Evolutionary conservation across 2,113 vertebrate species (phyloP).

Genomic region (Catharus fuscescens): DNA sequence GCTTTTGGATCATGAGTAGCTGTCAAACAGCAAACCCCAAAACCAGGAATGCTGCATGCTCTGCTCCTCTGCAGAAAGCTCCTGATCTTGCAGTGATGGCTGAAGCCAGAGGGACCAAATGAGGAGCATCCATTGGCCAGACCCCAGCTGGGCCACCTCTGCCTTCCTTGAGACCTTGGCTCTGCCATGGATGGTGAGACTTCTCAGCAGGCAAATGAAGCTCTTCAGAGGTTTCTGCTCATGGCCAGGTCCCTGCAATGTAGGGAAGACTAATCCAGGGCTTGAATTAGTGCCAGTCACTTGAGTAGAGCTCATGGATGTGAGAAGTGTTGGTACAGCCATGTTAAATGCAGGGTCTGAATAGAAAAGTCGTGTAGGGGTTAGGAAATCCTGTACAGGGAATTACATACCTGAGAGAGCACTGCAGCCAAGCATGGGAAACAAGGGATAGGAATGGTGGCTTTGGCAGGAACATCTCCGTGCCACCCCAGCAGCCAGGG

Average conservation of each 20-base stretch:
- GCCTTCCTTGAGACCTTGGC: not conserved
- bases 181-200: not conserved
- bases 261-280: not conserved
- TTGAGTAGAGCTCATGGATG: not conserved
- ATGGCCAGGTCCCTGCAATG: not conserved
- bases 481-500: not conserved
- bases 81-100: not conserved
- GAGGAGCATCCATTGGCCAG: not conserved
- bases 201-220: not conserved
- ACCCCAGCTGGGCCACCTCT: not conserved
- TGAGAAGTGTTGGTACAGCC: not conserved
- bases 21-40: not conserved
- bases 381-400: not conserved
- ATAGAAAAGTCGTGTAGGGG: not conserved
- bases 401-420: not conserved
- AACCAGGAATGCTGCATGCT: not conserved
- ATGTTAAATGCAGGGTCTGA: not conserved
- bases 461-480: no score
- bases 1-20: not conserved
- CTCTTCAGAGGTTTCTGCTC: not conserved
- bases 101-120: not conserved
- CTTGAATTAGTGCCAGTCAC: not conserved
- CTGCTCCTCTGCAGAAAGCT: not conserved
- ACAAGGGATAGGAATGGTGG: not conserved
- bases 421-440: fast-evolving